Conservation (phyloP, 2,113 vertebrate species). For the Cnemophilus loriae region DNA sequence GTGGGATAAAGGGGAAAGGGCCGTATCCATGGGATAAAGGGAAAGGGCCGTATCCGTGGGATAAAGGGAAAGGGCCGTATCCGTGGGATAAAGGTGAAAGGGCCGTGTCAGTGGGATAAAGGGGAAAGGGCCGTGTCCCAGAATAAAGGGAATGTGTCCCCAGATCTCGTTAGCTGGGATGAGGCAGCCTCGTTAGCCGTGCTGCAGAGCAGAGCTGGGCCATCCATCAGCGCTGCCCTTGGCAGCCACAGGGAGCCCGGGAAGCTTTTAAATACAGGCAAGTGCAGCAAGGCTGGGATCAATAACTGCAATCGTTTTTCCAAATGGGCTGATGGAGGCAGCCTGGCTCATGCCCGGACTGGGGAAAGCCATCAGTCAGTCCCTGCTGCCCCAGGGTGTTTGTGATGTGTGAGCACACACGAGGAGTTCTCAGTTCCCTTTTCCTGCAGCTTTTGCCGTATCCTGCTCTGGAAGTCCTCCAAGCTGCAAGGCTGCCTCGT, state of each 20-base stretch:
- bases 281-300: neutral
- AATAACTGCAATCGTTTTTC: fast-evolving
- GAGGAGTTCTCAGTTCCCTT: neutral
- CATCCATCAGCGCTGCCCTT: neutral
- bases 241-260: neutral
- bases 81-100: too few species aligned
- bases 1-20: too few species aligned
- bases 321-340: neutral
- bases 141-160: too few species aligned
- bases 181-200: neutral
- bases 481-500: neutral
- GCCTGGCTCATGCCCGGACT: fast-evolving
- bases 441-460: neutral
- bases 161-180: neutral
- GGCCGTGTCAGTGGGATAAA: too few species aligned
- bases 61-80: neutral
- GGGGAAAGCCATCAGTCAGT: fast-evolving
- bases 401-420: fast-evolving
- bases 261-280: neutral
- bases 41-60: neutral
- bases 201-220: neutral
- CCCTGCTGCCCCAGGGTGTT: fast-evolving
- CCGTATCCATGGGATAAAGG: neutral
- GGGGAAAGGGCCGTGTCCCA: neutral
- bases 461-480: neutral